Percentiles rank a stretch among this genome's conserved stretches.
phyloP scores from a whole-genome alignment of 2,797 vertebrate species.

The Choloepus didactylus region DNA sequence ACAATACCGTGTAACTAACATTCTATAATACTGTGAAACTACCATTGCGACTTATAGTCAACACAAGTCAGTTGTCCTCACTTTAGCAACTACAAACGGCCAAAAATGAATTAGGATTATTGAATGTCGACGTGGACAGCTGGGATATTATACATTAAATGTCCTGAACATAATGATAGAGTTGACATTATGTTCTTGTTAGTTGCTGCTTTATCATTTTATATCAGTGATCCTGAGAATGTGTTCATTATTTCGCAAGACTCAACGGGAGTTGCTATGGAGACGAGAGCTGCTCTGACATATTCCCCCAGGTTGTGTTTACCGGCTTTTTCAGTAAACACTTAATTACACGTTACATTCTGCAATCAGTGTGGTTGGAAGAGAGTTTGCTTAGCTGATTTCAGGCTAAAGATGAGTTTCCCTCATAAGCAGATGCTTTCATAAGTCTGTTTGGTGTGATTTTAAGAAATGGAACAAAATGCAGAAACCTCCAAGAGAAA shows the following conservation, averaged over 20 bases:
- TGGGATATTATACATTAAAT: slow-evolving; percentile 65
- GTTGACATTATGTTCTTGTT: slow-evolving; percentile 58
- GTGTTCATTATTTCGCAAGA: slow-evolving; percentile 61
- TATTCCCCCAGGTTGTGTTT: slow-evolving; percentile 65
- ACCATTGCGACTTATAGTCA: fast-evolving
- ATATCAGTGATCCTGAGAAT: slow-evolving; percentile 52
- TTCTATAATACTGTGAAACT: background rate
- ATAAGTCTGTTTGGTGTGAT: slow-evolving; percentile 7
- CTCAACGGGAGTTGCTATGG: slow-evolving; percentile 80
- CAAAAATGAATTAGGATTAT: slow-evolving; percentile 55
- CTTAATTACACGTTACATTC: slow-evolving; percentile 75
- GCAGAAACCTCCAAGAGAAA: slow-evolving; percentile 35
- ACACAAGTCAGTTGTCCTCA: slow-evolving; percentile 35
- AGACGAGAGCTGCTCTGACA: slow-evolving; percentile 71
- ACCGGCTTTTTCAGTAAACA: slow-evolving; percentile 72
- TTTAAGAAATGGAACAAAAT: slow-evolving; percentile 67
- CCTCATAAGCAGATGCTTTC: background rate
- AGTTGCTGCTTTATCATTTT: slow-evolving; percentile 71
- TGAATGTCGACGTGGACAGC: slow-evolving; percentile 4
- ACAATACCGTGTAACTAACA: too few relatives aligned
- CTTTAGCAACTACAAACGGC: slow-evolving; percentile 25
- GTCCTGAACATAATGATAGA: background rate
- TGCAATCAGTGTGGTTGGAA: slow-evolving; percentile 36
- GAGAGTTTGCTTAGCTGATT: slow-evolving; percentile 71
- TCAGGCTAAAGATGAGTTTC: slow-evolving; percentile 28